Conservation (phyloP, 2,888 invertebrate species). For the Gari tellinella region DNA sequence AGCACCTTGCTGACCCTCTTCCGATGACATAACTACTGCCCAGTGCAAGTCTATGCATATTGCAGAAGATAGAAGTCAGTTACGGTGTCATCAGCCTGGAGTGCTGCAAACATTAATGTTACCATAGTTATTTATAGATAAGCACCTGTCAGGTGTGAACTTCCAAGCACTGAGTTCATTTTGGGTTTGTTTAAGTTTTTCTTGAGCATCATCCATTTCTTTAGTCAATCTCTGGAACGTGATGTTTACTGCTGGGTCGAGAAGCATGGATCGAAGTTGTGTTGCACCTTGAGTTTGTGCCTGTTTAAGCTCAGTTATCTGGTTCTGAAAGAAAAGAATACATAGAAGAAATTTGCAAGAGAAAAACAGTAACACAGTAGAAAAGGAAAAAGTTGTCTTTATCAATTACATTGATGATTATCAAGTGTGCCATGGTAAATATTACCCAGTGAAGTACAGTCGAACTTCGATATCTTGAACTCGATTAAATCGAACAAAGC, state of each 20-base stretch:
- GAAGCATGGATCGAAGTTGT: slow-evolving; percentile 91
- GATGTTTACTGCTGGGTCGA: slow-evolving; percentile 98
- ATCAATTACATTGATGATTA: too few species aligned
- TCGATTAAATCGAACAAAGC: too few species aligned
- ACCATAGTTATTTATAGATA: slow-evolving; percentile 67
- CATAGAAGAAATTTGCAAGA: too few species aligned
- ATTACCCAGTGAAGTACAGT: too few species aligned
- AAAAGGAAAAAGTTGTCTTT: too few species aligned
- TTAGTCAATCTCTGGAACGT: slow-evolving; percentile 95
- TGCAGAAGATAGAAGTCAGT: too few species aligned
- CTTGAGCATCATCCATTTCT: slow-evolving; percentile 94
- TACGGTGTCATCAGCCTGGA: too few species aligned
- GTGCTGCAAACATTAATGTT: slow-evolving; percentile 51
- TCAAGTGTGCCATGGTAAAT: too few species aligned
- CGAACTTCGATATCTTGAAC: too few species aligned
- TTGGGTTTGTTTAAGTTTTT: slow-evolving; percentile 97
- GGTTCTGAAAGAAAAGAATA: slow-evolving; percentile 89
- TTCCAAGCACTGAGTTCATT: slow-evolving; percentile 99
- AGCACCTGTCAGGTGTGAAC: slow-evolving; percentile 97
- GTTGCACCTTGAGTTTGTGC: slow-evolving; percentile 92
- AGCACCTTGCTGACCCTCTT: background rate
- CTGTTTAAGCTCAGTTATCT: slow-evolving; percentile 96
- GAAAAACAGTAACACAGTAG: too few species aligned
- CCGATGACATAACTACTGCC: background rate
- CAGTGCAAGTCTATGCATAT: too few species aligned